These are phyloP conservation scores for Zophobas morio DNA, from an alignment of 1,140 invertebrate species.

Conservation along the genomic window DNA sequence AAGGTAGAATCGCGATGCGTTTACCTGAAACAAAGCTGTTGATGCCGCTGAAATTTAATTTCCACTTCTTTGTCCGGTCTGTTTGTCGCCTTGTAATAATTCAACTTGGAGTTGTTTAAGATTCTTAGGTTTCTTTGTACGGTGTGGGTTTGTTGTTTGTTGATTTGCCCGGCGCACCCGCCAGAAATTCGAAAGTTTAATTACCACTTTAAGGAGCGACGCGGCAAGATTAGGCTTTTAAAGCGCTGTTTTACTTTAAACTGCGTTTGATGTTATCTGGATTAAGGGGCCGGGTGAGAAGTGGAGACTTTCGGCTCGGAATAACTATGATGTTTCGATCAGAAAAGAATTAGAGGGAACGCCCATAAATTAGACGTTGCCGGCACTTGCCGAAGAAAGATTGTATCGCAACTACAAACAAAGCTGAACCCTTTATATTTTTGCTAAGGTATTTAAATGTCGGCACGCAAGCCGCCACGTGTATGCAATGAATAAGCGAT, in stretches of 20 bases:
- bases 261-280: slow-evolving; percentile 34
- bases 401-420: slow-evolving; percentile 20
- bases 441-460: background rate
- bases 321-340: slow-evolving; percentile 19
- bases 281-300: slow-evolving; percentile 2
- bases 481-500: slow-evolving; percentile 24
- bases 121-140: slow-evolving; percentile 19
- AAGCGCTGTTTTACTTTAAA: slow-evolving; percentile 37
- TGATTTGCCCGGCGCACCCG: slow-evolving; percentile 39
- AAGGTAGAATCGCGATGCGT: background rate
- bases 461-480: slow-evolving; percentile 31
- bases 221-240: slow-evolving; percentile 38
- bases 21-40: background rate
- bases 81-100: slow-evolving; percentile 5
- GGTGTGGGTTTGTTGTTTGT: slow-evolving; percentile 33
- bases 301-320: background rate
- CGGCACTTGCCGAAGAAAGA: slow-evolving; percentile 14
- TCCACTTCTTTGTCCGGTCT: background rate
- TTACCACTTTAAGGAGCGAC: slow-evolving; percentile 38
- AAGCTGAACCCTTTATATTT: slow-evolving; percentile 16
- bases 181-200: slow-evolving; percentile 41
- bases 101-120: slow-evolving; percentile 3
- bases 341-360: slow-evolving; percentile 27
- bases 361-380: slow-evolving; percentile 33
- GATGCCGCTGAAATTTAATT: background rate